Base-by-base conservation (phyloP, 1,140 invertebrate genomes). In the Sitobion miscanthi region DNA sequence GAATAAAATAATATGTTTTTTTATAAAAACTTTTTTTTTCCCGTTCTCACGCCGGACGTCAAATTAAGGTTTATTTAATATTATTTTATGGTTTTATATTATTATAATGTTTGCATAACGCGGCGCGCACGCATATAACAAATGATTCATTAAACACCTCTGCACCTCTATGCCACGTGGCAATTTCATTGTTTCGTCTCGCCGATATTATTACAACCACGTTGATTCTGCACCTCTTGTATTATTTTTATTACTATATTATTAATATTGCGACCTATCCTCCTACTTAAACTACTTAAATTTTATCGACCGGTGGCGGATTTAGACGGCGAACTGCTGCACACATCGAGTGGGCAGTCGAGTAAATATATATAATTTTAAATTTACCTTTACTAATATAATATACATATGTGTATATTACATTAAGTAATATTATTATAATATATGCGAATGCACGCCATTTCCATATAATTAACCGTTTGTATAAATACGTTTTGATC, bases 101-200 rank as follows among this genome's bases (percentile, higher is more conserved):
- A 54, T 54, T 54, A 54, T n/a, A 35, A 77, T 77, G 30, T 86
- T 86, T n/a, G 42, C 85, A 86, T 86, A 30, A 85, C 23, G 38
- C 14, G 30, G 11, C 30, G 57, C 30, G 62, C 62, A 45, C 42
- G 25, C 85, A 11, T 23, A 86, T 30, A 47, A 86, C 25, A 86
- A 77, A 77, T n/a, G 62, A 86, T 86, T 47, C 85, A 47, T 86
- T 86, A 86, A 86, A 86, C 85, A 86, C 85, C 85, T 86, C 85
- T 86, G 85, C 85, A 25, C 21, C 11, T 47, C 42, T 42, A n/a
- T 7, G 42, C 38, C 83, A 42, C 83, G 83, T 42, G 42, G 45
- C 42, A 86, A 47, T 86, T 86, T 47, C 42, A 86, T 86, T 86
- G 45, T 86, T 86, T 86, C 42, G 85, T 86, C 85, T 86, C 25